Percentiles rank a stretch among this genome's conserved stretches.
Evolutionary conservation across 2,888 invertebrate species (phyloP).

Genomic region (Cybosia mesomella): DNA sequence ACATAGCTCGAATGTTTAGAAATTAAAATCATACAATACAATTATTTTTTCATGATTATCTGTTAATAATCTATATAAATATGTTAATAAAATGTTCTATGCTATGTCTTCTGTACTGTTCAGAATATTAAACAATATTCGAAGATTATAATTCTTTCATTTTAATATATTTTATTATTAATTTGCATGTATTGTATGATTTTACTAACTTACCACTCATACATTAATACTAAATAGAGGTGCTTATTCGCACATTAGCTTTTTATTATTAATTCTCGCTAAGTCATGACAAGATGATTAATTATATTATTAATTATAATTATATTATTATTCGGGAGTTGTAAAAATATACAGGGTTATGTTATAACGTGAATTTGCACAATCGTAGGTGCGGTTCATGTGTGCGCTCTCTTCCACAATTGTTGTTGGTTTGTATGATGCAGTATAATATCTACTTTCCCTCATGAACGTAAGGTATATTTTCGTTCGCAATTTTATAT

Average conservation of each 20-base stretch:
- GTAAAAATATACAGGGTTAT: slow-evolving; percentile 64
- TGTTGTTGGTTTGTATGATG: too few relatives aligned
- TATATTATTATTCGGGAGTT: slow-evolving; percentile 39
- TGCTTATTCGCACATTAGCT: slow-evolving; percentile 62
- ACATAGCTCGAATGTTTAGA: slow-evolving; percentile 45
- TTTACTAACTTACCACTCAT: slow-evolving; percentile 25
- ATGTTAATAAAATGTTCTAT: slow-evolving; percentile 8
- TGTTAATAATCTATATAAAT: slow-evolving; percentile 5
- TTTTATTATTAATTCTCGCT: slow-evolving; percentile 50
- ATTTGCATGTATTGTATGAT: slow-evolving; percentile 26
- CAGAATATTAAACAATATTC: slow-evolving; percentile 21
- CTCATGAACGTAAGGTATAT: neutral
- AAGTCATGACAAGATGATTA: slow-evolving; percentile 53
- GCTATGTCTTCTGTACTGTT: neutral
- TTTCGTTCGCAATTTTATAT: neutral
- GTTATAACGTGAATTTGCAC: slow-evolving; percentile 42
- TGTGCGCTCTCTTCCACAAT: slow-evolving; percentile 1
- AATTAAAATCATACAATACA: slow-evolving; percentile 35
- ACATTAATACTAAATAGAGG: slow-evolving; percentile 51
- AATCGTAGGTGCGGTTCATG: slow-evolving; percentile 28
- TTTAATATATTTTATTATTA: slow-evolving; percentile 3
- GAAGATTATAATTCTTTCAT: slow-evolving; percentile 19
- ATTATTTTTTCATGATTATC: slow-evolving; percentile 7
- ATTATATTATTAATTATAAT: slow-evolving; percentile 31
- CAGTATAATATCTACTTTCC: neutral